These are phyloP conservation scores for Irena cyanogastra DNA, from an alignment of 2,113 vertebrate species.

Conservation along the genomic window DNA sequence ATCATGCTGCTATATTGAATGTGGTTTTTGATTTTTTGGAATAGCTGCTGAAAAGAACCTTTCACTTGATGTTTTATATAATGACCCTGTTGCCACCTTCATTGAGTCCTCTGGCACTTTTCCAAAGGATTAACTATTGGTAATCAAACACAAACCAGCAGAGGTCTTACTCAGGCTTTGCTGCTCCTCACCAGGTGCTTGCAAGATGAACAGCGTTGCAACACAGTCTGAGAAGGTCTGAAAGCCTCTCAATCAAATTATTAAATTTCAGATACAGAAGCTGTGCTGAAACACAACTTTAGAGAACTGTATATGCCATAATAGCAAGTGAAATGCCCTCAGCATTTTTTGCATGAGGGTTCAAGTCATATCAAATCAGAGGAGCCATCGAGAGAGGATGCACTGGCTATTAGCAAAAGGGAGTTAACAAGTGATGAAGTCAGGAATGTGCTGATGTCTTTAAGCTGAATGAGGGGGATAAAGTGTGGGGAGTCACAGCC, in stretches of 20 bases:
- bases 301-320: not conserved
- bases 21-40: not conserved
- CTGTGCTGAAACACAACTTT: not conserved
- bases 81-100: not conserved
- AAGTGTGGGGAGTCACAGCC: conserved; percentile 75
- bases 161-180: not conserved
- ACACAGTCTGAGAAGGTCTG: not conserved
- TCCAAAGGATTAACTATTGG: not conserved
- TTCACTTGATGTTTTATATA: not conserved
- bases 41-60: not conserved
- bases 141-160: not conserved
- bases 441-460: conserved; percentile 83
- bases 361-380: conserved; percentile 57
- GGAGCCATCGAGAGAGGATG: conserved; percentile 61
- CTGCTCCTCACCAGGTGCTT: not conserved
- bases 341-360: not conserved
- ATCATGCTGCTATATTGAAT: not conserved
- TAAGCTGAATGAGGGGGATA: conserved; percentile 57
- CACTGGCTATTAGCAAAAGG: conserved; percentile 71
- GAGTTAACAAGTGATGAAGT: conserved; percentile 80
- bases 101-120: not conserved
- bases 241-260: not conserved
- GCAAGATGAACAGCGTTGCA: not conserved
- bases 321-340: not conserved
- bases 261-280: not conserved